Percentiles rank a stretch among this genome's conserved stretches.
Conservation (phyloP, 2,888 invertebrate genomes). For the Cinara cedri region DNA sequence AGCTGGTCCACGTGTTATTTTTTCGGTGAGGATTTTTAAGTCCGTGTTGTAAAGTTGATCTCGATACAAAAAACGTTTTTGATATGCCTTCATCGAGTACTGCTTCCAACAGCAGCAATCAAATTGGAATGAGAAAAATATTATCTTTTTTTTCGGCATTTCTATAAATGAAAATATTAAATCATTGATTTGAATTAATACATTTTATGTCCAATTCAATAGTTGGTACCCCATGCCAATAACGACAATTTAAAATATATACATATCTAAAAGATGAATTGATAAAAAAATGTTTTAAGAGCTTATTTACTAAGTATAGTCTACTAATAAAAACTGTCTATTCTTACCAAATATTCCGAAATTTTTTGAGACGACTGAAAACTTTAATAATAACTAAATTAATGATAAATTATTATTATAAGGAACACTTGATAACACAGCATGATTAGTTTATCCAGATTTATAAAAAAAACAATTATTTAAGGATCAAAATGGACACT, state of each 20-base stretch:
- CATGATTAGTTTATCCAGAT: conserved; percentile 7
- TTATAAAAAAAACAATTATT: neutral
- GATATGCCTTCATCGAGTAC: neutral
- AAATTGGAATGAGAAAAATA: conserved; percentile 2
- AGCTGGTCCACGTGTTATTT: neutral
- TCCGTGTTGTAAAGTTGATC: conserved; percentile 10
- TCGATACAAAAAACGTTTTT: conserved; percentile 6
- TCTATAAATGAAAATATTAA: neutral
- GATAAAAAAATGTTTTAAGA: neutral
- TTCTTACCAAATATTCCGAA: conserved; percentile 3
- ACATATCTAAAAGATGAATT: neutral
- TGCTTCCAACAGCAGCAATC: conserved; percentile 18
- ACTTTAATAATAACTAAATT: conserved; percentile 1
- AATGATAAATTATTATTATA: neutral
- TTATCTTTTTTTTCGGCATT: conserved; percentile 21
- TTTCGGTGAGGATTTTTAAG: conserved; percentile 19
- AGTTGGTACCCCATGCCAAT: conserved; percentile 9
- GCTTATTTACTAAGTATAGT: conserved; percentile 9
- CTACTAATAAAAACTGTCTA: conserved; percentile 14
- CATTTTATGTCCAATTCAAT: conserved; percentile 7
- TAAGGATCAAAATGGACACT: neutral
- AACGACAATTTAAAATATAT: neutral
- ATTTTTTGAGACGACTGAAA: neutral
- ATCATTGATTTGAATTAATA: conserved; percentile 11
- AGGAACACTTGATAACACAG: neutral